These are phyloP conservation scores for Metopolophium dirhodum DNA, from an alignment of 1,140 invertebrate genomes.

Conservation along the genomic window DNA sequence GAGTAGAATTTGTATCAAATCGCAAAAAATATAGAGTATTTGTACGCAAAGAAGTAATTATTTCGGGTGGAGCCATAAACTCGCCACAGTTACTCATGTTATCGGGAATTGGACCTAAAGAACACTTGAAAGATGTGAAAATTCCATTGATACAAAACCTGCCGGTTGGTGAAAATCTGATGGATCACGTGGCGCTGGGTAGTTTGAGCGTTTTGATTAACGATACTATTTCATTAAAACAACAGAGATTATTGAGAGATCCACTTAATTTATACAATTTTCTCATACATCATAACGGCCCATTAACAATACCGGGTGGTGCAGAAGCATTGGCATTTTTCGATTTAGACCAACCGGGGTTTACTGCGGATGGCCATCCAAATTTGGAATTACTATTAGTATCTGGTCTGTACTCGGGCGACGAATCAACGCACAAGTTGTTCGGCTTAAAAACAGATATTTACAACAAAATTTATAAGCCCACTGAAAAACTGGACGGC, in stretches of 20 bases:
- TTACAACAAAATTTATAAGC: slow-evolving; percentile 65
- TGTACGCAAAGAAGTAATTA: slow-evolving; percentile 71
- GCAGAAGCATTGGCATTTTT: slow-evolving; percentile 81
- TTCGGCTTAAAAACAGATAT: slow-evolving; percentile 69
- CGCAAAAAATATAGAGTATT: slow-evolving; percentile 64
- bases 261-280: slow-evolving; percentile 64
- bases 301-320: slow-evolving; percentile 78
- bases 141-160: slow-evolving; percentile 73
- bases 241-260: slow-evolving; percentile 57
- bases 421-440: slow-evolving; percentile 65
- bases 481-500: slow-evolving; percentile 66
- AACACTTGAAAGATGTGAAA: slow-evolving; percentile 72
- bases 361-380: slow-evolving; percentile 67
- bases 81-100: slow-evolving; percentile 75
- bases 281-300: slow-evolving; percentile 69
- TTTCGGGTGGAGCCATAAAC: slow-evolving; percentile 74
- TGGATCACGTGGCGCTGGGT: slow-evolving; percentile 74
- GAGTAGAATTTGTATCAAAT: slow-evolving; percentile 72
- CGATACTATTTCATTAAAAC: slow-evolving; percentile 64
- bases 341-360: slow-evolving; percentile 72
- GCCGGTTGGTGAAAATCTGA: slow-evolving; percentile 62
- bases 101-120: slow-evolving; percentile 76
- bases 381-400: slow-evolving; percentile 63
- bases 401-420: slow-evolving; percentile 63
- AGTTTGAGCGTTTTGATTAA: slow-evolving; percentile 65